Percentiles rank a stretch among this genome's conserved stretches.
Evolutionary conservation across 2,797 vertebrate genomes (phyloP).

Genomic region (Enteromius viviparus): DNA sequence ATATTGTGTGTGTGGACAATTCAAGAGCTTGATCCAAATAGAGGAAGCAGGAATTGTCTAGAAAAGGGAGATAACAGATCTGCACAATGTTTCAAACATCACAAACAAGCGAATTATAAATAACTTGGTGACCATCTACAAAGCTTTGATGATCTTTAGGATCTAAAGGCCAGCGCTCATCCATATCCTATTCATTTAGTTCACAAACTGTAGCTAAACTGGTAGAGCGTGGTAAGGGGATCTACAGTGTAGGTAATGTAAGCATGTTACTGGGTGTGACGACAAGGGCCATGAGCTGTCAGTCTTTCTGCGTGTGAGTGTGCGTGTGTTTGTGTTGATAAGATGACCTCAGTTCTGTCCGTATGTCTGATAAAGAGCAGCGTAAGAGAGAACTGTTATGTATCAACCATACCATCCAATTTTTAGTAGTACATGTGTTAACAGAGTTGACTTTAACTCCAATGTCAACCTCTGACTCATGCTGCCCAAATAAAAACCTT

Average conservation of each 20-base stretch:
- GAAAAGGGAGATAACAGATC: conserved; percentile 41
- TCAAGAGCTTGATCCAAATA: conserved; percentile 48
- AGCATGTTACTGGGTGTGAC: conserved; percentile 35
- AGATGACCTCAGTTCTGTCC: conserved; percentile 61
- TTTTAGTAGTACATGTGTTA: neutral
- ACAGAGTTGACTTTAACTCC: conserved; percentile 18
- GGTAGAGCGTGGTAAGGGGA: neutral
- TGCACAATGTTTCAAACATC: conserved; percentile 27
- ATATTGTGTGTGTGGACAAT: conserved; percentile 49
- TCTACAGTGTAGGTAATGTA: neutral
- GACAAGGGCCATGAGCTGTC: conserved; percentile 57
- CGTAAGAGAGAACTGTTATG: conserved; percentile 51
- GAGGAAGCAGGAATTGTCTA: conserved; percentile 65
- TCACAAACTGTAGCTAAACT: neutral
- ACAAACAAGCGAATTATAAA: conserved; percentile 12
- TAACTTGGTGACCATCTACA: neutral
- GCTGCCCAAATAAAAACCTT: conserved; percentile 38
- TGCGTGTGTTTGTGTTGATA: conserved; percentile 74
- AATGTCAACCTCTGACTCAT: conserved; percentile 59
- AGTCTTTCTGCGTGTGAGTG: conserved; percentile 56
- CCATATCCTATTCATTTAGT: neutral
- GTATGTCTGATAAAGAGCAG: conserved; percentile 69
- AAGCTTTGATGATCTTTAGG: conserved; percentile 49
- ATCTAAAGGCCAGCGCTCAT: neutral
- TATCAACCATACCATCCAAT: neutral